phyloP scores from a whole-genome alignment of 2,888 invertebrate species.

The Chrysotoxum bicinctum region DNA sequence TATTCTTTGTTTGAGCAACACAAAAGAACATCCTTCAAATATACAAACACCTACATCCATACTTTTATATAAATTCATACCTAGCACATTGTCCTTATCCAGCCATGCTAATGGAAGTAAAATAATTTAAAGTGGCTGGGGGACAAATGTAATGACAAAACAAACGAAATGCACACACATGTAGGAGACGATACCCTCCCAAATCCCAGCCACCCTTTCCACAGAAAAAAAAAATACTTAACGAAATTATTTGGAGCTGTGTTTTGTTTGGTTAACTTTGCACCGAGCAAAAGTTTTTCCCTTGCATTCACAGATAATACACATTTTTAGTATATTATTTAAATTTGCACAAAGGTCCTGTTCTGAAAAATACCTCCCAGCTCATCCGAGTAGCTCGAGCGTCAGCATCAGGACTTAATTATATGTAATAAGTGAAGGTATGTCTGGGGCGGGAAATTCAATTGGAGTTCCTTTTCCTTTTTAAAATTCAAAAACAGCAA shows the following conservation, averaged over 20 bases:
- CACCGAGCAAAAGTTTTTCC: slow-evolving; percentile 64
- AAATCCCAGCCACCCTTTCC: not conserved
- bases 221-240: slow-evolving; percentile 21
- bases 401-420: slow-evolving; percentile 62
- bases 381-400: slow-evolving; percentile 59
- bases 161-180: slow-evolving; percentile 72
- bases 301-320: slow-evolving; percentile 71
- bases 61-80: slow-evolving; percentile 30
- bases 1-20: slow-evolving; percentile 51
- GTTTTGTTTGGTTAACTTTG: slow-evolving; percentile 72
- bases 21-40: slow-evolving; percentile 62
- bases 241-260: slow-evolving; percentile 68
- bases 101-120: slow-evolving; percentile 67
- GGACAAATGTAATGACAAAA: slow-evolving; percentile 73
- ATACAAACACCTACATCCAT: slow-evolving; percentile 41
- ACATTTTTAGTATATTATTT: slow-evolving; percentile 72
- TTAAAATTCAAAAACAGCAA: slow-evolving; percentile 71
- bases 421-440: slow-evolving; percentile 49
- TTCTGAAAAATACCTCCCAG: slow-evolving; percentile 49
- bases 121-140: slow-evolving; percentile 70
- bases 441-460: slow-evolving; percentile 55
- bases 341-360: slow-evolving; percentile 69
- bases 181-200: slow-evolving; percentile 56
- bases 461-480: slow-evolving; percentile 67
- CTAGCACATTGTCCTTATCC: slow-evolving; percentile 59